Base-by-base conservation (phyloP, 2,888 invertebrate genomes). In the Gari tellinella region DNA sequence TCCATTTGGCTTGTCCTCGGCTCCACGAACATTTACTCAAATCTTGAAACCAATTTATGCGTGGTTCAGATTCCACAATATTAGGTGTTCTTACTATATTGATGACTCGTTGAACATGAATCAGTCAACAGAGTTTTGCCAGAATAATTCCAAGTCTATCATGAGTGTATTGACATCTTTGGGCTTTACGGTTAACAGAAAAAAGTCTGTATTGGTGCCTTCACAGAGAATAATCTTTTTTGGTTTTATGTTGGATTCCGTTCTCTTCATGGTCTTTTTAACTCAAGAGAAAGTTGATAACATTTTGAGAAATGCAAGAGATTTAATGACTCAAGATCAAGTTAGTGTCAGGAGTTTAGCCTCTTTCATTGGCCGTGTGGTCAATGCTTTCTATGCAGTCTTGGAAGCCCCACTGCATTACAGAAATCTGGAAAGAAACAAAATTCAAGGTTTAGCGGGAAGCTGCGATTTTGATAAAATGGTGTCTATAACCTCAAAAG, bases 61-160 rank as follows among this genome's bases (percentile, higher is more conserved):
- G 1, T 45, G 31, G 40, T 58, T 64, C 10, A 38, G 64, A 48
- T 41, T 58, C 8, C 45, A 53, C 19, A n/a, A 41, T 79, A 74
- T n/a, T n/a, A n/a, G n/a, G n/a, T n/a, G n/a, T n/a, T n/a, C n/a
- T n/a, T n/a, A n/a, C n/a, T n/a, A n/a, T 23, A 72, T 80, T 40
- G 75, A 80, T 68, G 77, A 82, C 64, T 82, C 80, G 21, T 12
- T 82, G 3, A 68, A 68, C 52, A 76, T 70, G 63, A 63, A 75
- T 60, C 26, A 58, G 37, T 21, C 26, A 15, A 23, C n/a, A 19
- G 15, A 31, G 3, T 21, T 45, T 21, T 69, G 64, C 46, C 7
- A 7, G 21, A 46, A 21, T 15, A 68, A 79, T 58, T 46, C 63
- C 15, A 14, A n/a, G 5, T 17, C 52, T 14, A 53, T 72, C n/a